Evolutionary conservation across 2,888 invertebrate genomes (phyloP).

Genomic region (Euzophera pinguis): DNA sequence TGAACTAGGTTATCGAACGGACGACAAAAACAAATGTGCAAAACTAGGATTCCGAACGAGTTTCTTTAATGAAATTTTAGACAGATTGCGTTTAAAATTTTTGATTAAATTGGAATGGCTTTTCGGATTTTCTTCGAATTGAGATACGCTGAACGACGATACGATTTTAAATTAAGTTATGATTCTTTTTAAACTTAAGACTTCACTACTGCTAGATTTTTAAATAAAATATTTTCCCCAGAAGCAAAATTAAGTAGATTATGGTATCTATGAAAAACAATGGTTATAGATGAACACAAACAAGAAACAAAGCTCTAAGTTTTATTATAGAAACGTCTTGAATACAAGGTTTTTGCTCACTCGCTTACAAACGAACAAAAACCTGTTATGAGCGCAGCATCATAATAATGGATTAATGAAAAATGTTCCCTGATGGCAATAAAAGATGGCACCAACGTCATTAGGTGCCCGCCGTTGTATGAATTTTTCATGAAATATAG

Average conservation of each 20-base stretch:
- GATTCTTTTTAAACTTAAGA: no score
- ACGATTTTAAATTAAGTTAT: no score
- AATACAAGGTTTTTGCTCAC: slow-evolving; percentile 6
- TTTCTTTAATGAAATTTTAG: slow-evolving; percentile 9
- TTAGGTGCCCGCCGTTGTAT: slow-evolving; percentile 65
- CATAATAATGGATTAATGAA: slow-evolving; percentile 66
- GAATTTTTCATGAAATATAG: slow-evolving; percentile 78
- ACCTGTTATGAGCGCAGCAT: slow-evolving; percentile 33
- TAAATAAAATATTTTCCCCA: no score
- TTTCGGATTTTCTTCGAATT: not conserved
- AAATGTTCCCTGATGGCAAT: slow-evolving; percentile 65
- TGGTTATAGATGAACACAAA: not conserved
- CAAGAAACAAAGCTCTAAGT: not conserved
- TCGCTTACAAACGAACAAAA: slow-evolving; percentile 26
- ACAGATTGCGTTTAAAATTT: not conserved
- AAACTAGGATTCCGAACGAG: slow-evolving; percentile 15
- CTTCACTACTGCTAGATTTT: no score
- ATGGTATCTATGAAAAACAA: no score
- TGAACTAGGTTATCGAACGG: slow-evolving; percentile 59
- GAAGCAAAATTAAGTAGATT: no score
- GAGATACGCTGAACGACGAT: not conserved
- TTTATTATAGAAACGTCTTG: slow-evolving; percentile 2
- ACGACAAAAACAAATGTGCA: slow-evolving; percentile 49
- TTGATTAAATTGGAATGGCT: not conserved
- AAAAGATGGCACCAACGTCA: slow-evolving; percentile 71